Evolutionary conservation across 2,797 vertebrate genomes (phyloP), one percentile per base, ranked within the genome.

Genomic region (Okamejei kenojei): DNA sequence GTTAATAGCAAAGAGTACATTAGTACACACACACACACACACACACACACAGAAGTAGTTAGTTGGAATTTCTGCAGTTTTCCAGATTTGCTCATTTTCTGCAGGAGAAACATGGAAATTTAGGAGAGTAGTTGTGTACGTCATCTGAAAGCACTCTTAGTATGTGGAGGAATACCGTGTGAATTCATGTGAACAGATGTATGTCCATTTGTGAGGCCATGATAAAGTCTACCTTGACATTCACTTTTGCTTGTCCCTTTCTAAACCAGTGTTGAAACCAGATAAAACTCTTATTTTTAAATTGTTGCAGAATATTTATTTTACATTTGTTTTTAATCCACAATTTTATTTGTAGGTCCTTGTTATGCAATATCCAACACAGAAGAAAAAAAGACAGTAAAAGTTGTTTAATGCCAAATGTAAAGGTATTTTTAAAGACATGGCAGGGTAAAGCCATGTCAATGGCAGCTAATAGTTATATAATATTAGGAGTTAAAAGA

Each of bases 61-160:
- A n/a, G 58, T 65, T 65, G 84, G 65, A 32, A 35, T 78, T 78
- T 78, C 77, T 77, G 74, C n/a, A 78, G 10, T 88, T 88, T 86
- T 73, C 54, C 82, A 63, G 82, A 61, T 11, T 63, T 84, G 19
- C 35, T 38, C 19, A 38, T 13, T 90, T 90, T 45, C 38, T 74
- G 35, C 65, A 54, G 71, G 71, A 74, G 9, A 15, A 91, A 29
- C 63, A 17, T 88, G 84, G 84, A 65, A 65, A 19, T 91, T 91
- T 74, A 74, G 71, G 68, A 91, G 1, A 74, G 4, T 11, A 91
- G 38, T 19, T 68, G 54, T 10, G 35, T 11, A 8, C 35, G 73
- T 7, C 23, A 91, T 91, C 71, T 73, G 23, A 90, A 90, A 73
- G 88, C 35, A 15, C 23, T 63, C n/a, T 88, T 29, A 63, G 10